Percentiles rank a stretch among this genome's conserved stretches.
phyloP scores from a whole-genome alignment of 2,113 vertebrate species.

The Falco punctatus region DNA sequence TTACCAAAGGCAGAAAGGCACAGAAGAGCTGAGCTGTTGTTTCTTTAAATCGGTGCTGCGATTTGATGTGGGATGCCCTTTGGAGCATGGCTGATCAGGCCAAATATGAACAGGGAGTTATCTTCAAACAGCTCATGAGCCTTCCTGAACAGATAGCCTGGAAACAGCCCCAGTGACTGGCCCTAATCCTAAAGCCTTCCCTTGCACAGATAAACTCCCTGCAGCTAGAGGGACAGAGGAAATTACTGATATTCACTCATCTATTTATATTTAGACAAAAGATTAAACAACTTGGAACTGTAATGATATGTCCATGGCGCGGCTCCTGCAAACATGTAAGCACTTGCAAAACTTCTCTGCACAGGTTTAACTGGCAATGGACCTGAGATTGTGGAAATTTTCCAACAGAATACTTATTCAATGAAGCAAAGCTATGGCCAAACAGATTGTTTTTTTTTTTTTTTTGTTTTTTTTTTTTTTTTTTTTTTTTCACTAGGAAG shows the following conservation, averaged over 20 bases:
- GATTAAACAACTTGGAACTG: slow-evolving; percentile 56
- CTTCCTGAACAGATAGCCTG: slow-evolving; percentile 40
- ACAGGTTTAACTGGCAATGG: slow-evolving; percentile 7
- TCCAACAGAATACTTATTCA: background rate
- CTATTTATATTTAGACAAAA: slow-evolving; percentile 67
- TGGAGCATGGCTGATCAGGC: background rate
- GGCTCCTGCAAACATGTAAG: background rate
- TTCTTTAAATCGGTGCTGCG: background rate
- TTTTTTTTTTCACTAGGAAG: background rate
- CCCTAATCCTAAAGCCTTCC: slow-evolving; percentile 42
- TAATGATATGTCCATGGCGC: background rate
- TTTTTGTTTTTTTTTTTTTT: too few relatives aligned
- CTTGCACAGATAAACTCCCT: slow-evolving; percentile 31
- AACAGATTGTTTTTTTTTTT: background rate
- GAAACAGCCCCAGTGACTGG: background rate
- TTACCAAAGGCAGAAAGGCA: background rate
- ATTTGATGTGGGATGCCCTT: slow-evolving; percentile 22
- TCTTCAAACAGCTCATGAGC: slow-evolving; percentile 34
- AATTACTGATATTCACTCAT: slow-evolving; percentile 66
- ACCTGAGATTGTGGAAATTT: background rate
- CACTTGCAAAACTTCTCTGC: background rate
- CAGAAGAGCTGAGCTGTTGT: background rate
- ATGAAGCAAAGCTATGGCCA: background rate
- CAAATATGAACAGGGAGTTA: background rate
- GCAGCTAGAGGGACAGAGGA: background rate